Evolutionary conservation across 2,113 vertebrate species (phyloP).

Genomic region (Campylorhamphus procurvoides): DNA sequence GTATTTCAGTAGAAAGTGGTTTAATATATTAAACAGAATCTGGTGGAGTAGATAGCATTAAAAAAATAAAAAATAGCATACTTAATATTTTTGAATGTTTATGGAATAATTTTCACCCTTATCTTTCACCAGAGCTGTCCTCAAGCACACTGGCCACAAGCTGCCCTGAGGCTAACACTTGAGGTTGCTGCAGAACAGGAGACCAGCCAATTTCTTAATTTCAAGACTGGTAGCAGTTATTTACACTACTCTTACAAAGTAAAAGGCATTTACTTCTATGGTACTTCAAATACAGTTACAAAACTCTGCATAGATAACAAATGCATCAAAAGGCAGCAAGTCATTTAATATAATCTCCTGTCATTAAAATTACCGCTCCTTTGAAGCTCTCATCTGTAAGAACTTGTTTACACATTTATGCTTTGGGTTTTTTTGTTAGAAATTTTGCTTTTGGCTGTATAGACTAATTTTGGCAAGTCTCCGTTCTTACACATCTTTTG

Average conservation of each 20-base stretch:
- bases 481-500: background rate
- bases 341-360: background rate
- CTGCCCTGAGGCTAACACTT: background rate
- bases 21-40: background rate
- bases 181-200: rapidly evolving
- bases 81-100: background rate
- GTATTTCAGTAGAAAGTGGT: background rate
- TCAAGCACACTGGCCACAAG: background rate
- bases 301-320: background rate
- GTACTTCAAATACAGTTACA: background rate
- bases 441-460: background rate
- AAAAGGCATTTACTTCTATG: background rate
- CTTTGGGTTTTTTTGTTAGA: background rate
- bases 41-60: background rate
- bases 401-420: background rate
- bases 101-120: background rate
- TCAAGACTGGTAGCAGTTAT: background rate
- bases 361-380: background rate
- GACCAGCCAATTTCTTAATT: background rate
- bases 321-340: background rate
- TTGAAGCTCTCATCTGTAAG: background rate
- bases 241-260: background rate
- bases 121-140: background rate
- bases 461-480: background rate
- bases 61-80: background rate